A percentile compares a stretch with the other conserved stretches of the same genome.
These are phyloP conservation scores for Lasioglossum vierecki DNA, from an alignment of 2,888 invertebrate species.

Conservation along the genomic window DNA sequence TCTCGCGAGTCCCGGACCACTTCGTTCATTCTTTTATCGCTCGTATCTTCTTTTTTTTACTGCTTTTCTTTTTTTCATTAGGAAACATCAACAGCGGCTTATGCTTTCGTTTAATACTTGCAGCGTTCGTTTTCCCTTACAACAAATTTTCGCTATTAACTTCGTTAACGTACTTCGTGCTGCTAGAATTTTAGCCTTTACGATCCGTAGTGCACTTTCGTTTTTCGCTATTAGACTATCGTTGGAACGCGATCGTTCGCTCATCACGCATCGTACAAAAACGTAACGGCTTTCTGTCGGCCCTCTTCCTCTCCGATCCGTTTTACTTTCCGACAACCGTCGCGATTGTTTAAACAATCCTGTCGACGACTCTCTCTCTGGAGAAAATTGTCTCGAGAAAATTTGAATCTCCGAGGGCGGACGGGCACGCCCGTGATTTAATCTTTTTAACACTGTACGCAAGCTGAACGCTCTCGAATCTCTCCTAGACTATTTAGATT, in stretches of 20 bases:
- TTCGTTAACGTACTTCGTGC: constrained; percentile 76
- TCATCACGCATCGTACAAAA: constrained; percentile 50
- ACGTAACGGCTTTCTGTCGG: constrained; percentile 57
- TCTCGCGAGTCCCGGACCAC: not conserved
- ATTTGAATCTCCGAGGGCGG: constrained; percentile 49
- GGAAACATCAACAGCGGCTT: constrained; percentile 72
- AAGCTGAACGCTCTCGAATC: constrained; percentile 67
- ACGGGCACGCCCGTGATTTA: constrained; percentile 61
- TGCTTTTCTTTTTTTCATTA: constrained; percentile 40
- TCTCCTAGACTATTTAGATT: constrained; percentile 66
- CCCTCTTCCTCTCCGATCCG: constrained; percentile 27
- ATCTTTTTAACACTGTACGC: constrained; percentile 51
- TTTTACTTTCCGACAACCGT: not conserved
- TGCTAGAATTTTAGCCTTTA: constrained; percentile 75
- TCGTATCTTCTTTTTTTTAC: constrained; percentile 23
- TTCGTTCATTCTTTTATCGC: constrained; percentile 31
- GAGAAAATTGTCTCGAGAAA: not conserved
- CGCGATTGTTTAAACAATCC: not conserved
- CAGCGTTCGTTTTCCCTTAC: constrained; percentile 66
- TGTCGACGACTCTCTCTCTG: not conserved
- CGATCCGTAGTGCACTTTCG: constrained; percentile 76
- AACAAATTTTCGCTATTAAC: constrained; percentile 76
- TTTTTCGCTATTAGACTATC: constrained; percentile 67
- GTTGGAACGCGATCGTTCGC: constrained; percentile 57
- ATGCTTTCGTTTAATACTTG: constrained; percentile 62